These are phyloP conservation scores for Xanthia togata DNA, from an alignment of 2,888 invertebrate genomes.

Conservation along the genomic window DNA sequence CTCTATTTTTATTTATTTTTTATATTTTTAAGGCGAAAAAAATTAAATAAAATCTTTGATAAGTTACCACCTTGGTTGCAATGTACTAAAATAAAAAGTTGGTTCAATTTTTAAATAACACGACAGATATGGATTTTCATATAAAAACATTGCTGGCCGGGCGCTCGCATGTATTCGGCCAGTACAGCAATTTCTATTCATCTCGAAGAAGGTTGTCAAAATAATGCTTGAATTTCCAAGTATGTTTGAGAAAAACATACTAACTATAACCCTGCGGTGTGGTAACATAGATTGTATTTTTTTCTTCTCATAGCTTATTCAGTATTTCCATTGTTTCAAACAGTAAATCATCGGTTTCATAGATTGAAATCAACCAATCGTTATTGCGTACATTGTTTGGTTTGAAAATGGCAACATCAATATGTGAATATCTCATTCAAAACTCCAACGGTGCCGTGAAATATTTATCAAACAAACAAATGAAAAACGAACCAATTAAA, in stretches of 20 bases:
- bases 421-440: conserved; percentile 86
- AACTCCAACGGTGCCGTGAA: conserved; percentile 79
- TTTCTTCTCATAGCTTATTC: conserved; percentile 53
- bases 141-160: too few relatives aligned
- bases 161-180: too few relatives aligned
- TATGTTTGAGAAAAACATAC: not conserved
- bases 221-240: too few relatives aligned
- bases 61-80: too few relatives aligned
- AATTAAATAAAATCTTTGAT: too few relatives aligned
- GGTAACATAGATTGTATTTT: conserved; percentile 22
- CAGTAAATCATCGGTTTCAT: conserved; percentile 76
- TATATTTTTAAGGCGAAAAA: too few relatives aligned
- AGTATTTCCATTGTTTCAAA: conserved; percentile 62
- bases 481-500: conserved; percentile 80
- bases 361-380: conserved; percentile 83
- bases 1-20: too few relatives aligned
- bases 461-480: conserved; percentile 81
- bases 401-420: conserved; percentile 85
- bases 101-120: too few relatives aligned
- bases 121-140: too few relatives aligned
- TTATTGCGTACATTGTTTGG: conserved; percentile 80
- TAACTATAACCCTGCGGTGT: not conserved
- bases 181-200: too few relatives aligned
- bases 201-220: too few relatives aligned
- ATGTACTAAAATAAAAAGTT: too few relatives aligned